These are phyloP conservation scores for Lasioglossum malachurum DNA, from an alignment of 2,888 invertebrate genomes.

Conservation along the genomic window DNA sequence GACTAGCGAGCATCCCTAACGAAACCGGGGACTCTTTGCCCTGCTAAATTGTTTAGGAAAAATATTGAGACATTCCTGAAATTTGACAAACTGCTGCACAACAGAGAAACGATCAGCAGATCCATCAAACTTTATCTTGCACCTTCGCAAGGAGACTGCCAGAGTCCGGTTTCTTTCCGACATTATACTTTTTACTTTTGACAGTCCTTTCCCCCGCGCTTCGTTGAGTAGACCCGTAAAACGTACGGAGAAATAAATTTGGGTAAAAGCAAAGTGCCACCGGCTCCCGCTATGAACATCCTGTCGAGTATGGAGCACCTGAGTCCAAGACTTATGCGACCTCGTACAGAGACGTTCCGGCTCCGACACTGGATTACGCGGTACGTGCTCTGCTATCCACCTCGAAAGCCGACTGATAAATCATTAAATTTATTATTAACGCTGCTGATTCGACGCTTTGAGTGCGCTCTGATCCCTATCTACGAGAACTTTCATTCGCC, in stretches of 20 bases:
- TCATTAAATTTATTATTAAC: constrained; percentile 23
- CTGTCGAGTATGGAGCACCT: constrained; percentile 75
- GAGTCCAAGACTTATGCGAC: constrained; percentile 75
- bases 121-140: not conserved
- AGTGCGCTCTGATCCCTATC: not conserved
- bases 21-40: not conserved
- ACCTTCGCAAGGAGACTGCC: not conserved
- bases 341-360: constrained; percentile 45
- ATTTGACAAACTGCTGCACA: not conserved
- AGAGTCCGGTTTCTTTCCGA: not conserved
- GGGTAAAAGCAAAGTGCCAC: constrained; percentile 79
- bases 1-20: too few relatives aligned
- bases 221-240: constrained; percentile 36
- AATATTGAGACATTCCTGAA: not conserved
- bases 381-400: constrained; percentile 37
- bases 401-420: constrained; percentile 13
- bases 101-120: not conserved
- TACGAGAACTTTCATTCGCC: not conserved
- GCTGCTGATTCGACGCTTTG: not conserved
- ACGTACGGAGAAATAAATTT: constrained; percentile 74
- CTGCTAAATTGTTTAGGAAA: too few relatives aligned
- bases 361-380: constrained; percentile 63
- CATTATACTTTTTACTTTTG: not conserved
- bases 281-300: constrained; percentile 73
- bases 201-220: constrained; percentile 12